phyloP scores from a whole-genome alignment of 2,888 invertebrate genomes.

The Neocrepidodera transversa region DNA sequence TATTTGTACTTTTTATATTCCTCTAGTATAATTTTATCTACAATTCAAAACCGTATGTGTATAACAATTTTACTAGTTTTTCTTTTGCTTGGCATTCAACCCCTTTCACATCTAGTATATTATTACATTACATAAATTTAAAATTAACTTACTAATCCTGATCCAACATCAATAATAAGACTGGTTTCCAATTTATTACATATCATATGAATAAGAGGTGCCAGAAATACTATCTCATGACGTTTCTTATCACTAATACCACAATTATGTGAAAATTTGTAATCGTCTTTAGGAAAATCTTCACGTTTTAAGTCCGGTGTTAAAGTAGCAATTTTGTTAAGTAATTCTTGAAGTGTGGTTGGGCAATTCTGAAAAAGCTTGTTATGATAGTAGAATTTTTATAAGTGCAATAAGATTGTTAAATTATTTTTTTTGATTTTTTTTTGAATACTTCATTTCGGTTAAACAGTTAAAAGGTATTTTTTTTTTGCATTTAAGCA shows the following conservation, averaged over 20 bases:
- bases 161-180: slow-evolving; percentile 75
- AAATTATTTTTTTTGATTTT: no score
- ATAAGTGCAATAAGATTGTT: no score
- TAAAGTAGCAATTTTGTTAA: slow-evolving; percentile 54
- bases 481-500: no score
- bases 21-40: neutral
- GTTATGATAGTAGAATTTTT: neutral
- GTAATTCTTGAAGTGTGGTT: slow-evolving; percentile 57
- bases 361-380: slow-evolving; percentile 44
- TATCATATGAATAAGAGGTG: slow-evolving; percentile 63
- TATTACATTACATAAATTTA: no score
- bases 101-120: no score
- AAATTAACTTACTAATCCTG: slow-evolving; percentile 69
- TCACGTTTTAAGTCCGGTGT: slow-evolving; percentile 41
- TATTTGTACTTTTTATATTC: no score
- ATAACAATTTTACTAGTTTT: no score
- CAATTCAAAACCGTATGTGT: neutral
- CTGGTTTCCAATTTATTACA: slow-evolving; percentile 62
- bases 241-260: slow-evolving; percentile 69
- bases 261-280: slow-evolving; percentile 51
- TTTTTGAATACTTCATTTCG: no score
- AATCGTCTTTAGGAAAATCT: slow-evolving; percentile 11
- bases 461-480: no score
- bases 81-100: no score
- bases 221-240: slow-evolving; percentile 73